Evolutionary conservation across 2,113 vertebrate genomes (phyloP).

Genomic region (Recurvirostra avosetta): DNA sequence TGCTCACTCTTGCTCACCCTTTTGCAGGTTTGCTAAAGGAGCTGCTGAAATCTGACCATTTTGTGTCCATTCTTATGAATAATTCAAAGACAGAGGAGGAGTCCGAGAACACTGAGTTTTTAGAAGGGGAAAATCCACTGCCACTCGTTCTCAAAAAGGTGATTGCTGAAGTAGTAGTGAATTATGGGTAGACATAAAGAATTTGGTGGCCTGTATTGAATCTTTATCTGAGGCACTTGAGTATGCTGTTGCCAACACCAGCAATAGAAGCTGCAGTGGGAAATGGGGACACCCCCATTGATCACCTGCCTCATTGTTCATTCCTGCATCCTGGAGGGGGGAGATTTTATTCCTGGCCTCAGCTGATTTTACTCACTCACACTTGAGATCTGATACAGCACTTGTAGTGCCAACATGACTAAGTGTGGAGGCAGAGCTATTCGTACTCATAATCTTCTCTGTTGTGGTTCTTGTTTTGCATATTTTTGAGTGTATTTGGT

Average conservation of each 20-base stretch:
- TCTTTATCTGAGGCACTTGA: background rate
- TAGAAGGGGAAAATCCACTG: slow-evolving; percentile 73
- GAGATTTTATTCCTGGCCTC: background rate
- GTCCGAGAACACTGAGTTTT: slow-evolving; percentile 24
- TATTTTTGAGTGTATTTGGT: background rate
- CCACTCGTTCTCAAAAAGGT: slow-evolving; percentile 95
- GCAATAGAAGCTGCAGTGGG: background rate
- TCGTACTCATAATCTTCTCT: background rate
- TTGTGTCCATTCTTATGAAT: slow-evolving; percentile 87
- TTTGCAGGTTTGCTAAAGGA: slow-evolving; percentile 84
- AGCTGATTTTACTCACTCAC: background rate
- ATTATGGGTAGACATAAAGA: background rate
- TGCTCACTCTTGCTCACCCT: background rate
- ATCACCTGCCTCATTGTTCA: background rate
- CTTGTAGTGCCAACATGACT: background rate
- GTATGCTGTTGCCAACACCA: background rate
- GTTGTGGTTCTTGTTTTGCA: background rate
- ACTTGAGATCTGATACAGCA: background rate
- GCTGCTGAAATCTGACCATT: slow-evolving; percentile 81
- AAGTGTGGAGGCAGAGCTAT: background rate
- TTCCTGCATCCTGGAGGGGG: background rate
- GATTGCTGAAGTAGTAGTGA: background rate
- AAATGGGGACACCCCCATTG: background rate
- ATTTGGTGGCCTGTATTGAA: background rate
- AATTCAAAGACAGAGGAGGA: slow-evolving; percentile 46